Conservation (phyloP, 1,140 invertebrate species). For the Philopotamus ludificatus region DNA sequence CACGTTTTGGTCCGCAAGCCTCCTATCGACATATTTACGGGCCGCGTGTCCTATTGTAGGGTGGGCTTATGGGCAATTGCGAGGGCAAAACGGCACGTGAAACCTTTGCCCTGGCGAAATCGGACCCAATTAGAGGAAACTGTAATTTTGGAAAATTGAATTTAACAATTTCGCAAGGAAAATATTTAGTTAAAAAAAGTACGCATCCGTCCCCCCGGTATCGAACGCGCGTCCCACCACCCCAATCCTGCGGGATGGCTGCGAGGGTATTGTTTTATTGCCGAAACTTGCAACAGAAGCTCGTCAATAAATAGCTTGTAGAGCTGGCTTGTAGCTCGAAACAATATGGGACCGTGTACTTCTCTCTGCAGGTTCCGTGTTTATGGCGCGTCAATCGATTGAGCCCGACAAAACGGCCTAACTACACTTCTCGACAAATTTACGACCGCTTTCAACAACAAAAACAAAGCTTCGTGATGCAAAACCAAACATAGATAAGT, state of each 20-base stretch:
- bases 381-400: conserved; percentile 21
- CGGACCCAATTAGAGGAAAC: no score
- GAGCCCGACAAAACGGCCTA: conserved; percentile 11
- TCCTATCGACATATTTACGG: conserved; percentile 35
- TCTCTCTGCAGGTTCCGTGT: neutral
- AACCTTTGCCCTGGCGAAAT: no score
- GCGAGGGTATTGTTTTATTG: conserved; percentile 29
- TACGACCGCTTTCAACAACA: conserved; percentile 12
- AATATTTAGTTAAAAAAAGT: no score
- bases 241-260: no score
- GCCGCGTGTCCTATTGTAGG: conserved; percentile 17
- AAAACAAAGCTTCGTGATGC: neutral
- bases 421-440: conserved; percentile 3
- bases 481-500: neutral
- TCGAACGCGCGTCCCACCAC: no score
- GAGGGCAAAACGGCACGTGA: no score
- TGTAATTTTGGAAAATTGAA: no score
- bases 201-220: no score
- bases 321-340: conserved; percentile 21
- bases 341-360: conserved; percentile 26
- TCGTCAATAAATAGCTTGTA: conserved; percentile 38
- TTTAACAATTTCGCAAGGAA: no score
- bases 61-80: neutral
- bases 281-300: conserved; percentile 34
- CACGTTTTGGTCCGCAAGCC: conserved; percentile 1